A percentile compares a stretch with the other conserved stretches of the same genome.
Evolutionary conservation across 2,113 vertebrate genomes (phyloP).

Genomic region (Pachycephala philippinensis): DNA sequence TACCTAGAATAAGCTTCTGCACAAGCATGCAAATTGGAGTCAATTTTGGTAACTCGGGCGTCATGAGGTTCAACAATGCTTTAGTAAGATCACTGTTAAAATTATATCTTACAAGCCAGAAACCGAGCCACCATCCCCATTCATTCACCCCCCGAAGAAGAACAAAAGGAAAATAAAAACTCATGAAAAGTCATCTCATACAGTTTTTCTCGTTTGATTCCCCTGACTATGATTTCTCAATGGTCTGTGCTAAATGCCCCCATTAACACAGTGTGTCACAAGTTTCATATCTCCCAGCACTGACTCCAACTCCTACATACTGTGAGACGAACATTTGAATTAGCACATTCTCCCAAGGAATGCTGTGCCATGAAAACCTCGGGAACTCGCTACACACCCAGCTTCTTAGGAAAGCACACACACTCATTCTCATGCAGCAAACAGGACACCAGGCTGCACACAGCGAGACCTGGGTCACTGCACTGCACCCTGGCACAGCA

Average conservation of each 20-base stretch:
- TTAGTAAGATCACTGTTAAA: background rate
- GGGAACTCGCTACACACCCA: background rate
- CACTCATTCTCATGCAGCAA: rapidly evolving
- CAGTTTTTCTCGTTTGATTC: background rate
- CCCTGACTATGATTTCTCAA: background rate
- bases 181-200: background rate
- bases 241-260: background rate
- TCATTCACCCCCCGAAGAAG: background rate
- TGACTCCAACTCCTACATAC: background rate
- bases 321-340: background rate
- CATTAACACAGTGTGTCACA: background rate
- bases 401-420: background rate
- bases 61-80: background rate
- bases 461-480: background rate
- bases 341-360: background rate
- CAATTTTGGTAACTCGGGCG: background rate
- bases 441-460: background rate
- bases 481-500: background rate
- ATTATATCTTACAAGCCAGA: background rate
- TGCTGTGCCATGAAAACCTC: background rate
- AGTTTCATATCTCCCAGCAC: background rate
- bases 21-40: conserved; percentile 25
- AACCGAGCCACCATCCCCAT: background rate
- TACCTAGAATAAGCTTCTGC: background rate
- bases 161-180: background rate